Conservation (phyloP, 2,888 invertebrate species). For the Brenthis ino region DNA sequence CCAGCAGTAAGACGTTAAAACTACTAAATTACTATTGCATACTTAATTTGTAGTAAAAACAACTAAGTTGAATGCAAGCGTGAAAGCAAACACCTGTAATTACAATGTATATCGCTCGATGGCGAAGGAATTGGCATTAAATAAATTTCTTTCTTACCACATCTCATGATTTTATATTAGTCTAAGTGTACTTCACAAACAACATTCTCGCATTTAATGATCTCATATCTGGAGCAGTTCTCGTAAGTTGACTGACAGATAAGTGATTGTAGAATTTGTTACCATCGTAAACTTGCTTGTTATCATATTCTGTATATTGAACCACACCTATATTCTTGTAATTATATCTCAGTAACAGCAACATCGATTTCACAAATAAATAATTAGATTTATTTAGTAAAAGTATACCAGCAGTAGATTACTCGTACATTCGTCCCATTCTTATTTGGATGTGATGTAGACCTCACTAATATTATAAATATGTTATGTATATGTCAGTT, state of each 20-base stretch:
- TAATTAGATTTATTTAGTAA: slow-evolving; percentile 18
- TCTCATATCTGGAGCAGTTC: slow-evolving; percentile 40
- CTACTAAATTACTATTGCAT: no score
- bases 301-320: slow-evolving; percentile 38
- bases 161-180: slow-evolving; percentile 33
- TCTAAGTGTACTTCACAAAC: slow-evolving; percentile 29
- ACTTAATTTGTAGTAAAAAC: no score
- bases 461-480: no score
- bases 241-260: slow-evolving; percentile 41
- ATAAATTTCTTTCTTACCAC: slow-evolving; percentile 37
- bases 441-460: background rate
- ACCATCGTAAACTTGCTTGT: slow-evolving; percentile 39
- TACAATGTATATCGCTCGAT: no score
- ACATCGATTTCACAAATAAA: slow-evolving; percentile 27
- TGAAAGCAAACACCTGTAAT: no score
- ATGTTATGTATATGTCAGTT: no score
- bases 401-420: slow-evolving; percentile 1
- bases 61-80: no score
- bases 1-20: no score
- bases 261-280: slow-evolving; percentile 42
- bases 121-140: slow-evolving; percentile 22
- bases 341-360: slow-evolving; percentile 29
- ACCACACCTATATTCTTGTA: slow-evolving; percentile 36
- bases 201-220: slow-evolving; percentile 42
- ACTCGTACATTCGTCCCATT: background rate